A percentile compares a stretch with the other conserved stretches of the same genome.
Evolutionary conservation across 2,113 vertebrate genomes (phyloP).

Genomic region (Pheucticus melanocephalus): DNA sequence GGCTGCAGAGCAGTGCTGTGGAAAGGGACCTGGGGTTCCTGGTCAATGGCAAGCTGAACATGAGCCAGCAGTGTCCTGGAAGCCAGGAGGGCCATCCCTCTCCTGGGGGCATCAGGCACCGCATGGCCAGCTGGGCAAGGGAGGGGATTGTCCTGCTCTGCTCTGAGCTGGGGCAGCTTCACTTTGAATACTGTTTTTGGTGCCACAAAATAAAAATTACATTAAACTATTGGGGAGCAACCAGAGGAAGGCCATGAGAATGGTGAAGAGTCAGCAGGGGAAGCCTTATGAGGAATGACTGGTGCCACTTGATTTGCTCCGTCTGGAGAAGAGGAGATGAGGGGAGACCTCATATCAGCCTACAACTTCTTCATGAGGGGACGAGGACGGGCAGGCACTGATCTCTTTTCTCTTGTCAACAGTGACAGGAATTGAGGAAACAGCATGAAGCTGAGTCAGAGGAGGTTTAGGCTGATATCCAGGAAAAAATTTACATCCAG

Average conservation of each 20-base stretch:
- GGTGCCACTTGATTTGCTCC: background rate
- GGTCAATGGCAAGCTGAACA: rapidly evolving
- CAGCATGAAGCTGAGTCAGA: background rate
- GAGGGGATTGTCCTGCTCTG: background rate
- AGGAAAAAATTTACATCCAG: background rate
- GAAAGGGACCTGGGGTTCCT: background rate
- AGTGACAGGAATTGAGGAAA: background rate
- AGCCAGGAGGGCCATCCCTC: background rate
- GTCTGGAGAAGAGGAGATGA: background rate
- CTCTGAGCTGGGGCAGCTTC: rapidly evolving
- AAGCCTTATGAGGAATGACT: background rate
- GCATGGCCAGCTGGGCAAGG: background rate
- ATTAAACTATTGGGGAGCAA: background rate
- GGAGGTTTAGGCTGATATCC: background rate
- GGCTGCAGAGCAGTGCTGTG: rapidly evolving
- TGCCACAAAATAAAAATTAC: background rate
- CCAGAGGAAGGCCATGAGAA: background rate
- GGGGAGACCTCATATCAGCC: background rate
- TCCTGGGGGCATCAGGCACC: background rate
- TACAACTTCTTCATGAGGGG: background rate
- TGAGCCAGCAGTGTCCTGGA: background rate
- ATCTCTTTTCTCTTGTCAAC: background rate
- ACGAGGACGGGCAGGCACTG: rapidly evolving
- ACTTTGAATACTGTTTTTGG: too few relatives aligned
- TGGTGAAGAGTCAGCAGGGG: background rate